Conservation (phyloP, 2,888 invertebrate species). For the Cactoblastis cactorum region DNA sequence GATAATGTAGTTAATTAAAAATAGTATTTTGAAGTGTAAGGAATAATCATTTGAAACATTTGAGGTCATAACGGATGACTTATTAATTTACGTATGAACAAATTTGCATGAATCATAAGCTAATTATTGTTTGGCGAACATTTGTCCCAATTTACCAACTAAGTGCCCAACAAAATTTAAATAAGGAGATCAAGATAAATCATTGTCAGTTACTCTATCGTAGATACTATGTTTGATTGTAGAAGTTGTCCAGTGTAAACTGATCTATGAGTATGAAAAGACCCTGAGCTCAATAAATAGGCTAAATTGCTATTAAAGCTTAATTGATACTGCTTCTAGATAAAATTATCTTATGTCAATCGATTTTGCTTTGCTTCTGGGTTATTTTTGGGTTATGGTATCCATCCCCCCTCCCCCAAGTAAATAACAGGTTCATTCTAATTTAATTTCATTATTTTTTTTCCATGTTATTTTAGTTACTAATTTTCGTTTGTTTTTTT, state of each 20-base stretch:
- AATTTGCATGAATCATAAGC: not conserved
- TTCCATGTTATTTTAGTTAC: slow-evolving; percentile 43
- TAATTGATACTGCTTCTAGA: slow-evolving; percentile 10
- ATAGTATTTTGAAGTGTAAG: too few species aligned
- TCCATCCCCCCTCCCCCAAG: slow-evolving; percentile 24
- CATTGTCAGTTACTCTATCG: not conserved
- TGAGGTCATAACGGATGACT: slow-evolving; percentile 1
- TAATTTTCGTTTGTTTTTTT: slow-evolving; percentile 41
- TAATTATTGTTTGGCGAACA: slow-evolving; percentile 8
- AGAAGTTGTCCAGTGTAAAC: not conserved
- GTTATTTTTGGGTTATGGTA: slow-evolving; percentile 39
- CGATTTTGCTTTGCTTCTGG: slow-evolving; percentile 36
- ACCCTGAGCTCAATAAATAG: slow-evolving; percentile 5
- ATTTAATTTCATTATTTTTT: slow-evolving; percentile 39
- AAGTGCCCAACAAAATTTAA: not conserved
- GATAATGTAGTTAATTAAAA: too few species aligned
- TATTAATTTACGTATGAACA: too few species aligned
- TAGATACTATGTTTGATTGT: not conserved
- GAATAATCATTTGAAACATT: too few species aligned
- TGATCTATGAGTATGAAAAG: slow-evolving; percentile 7
- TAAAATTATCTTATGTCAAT: not conserved
- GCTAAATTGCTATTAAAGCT: slow-evolving; percentile 1
- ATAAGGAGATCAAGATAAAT: slow-evolving; percentile 3
- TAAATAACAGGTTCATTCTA: slow-evolving; percentile 34
- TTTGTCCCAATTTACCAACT: slow-evolving; percentile 1